Evolutionary conservation across 2,888 invertebrate species (phyloP).

Genomic region (Philopedon plagiatum): DNA sequence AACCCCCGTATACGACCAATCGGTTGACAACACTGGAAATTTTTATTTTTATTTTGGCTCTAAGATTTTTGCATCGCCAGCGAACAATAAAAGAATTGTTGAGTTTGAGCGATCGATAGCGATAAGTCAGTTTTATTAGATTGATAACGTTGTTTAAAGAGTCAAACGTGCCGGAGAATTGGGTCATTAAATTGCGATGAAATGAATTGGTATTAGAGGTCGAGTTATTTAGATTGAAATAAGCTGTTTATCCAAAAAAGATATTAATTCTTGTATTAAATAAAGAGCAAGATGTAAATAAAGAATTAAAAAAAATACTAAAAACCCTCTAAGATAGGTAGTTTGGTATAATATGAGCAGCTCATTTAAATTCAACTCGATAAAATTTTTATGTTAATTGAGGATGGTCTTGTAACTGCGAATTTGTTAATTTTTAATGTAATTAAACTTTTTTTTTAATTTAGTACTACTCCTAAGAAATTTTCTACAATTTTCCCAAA

Average conservation of each 20-base stretch:
- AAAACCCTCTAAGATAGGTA: no score
- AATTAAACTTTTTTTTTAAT: no score
- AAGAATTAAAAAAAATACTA: no score
- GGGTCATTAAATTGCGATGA: conserved; percentile 41
- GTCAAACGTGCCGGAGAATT: conserved; percentile 38
- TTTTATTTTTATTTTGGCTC: conserved; percentile 10
- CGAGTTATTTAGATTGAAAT: conserved; percentile 1
- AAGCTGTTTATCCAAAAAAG: neutral
- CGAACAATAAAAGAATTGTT: conserved; percentile 21
- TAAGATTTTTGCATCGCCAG: conserved; percentile 19
- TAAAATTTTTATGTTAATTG: no score
- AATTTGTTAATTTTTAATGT: no score
- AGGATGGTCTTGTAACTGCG: no score
- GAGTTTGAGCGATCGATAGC: conserved; percentile 35
- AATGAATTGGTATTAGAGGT: conserved; percentile 10
- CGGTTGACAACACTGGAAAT: neutral
- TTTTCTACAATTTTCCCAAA: no score
- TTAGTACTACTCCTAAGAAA: no score
- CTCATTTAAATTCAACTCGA: no score
- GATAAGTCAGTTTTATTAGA: conserved; percentile 42
- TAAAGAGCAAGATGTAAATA: no score
- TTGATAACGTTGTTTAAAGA: conserved; percentile 45
- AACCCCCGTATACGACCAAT: neutral
- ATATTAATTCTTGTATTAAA: no score
- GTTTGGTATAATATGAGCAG: no score